Percentiles rank a stretch among this genome's conserved stretches.
Conservation (phyloP, 2,113 vertebrate species). For the Etia nguti region DNA sequence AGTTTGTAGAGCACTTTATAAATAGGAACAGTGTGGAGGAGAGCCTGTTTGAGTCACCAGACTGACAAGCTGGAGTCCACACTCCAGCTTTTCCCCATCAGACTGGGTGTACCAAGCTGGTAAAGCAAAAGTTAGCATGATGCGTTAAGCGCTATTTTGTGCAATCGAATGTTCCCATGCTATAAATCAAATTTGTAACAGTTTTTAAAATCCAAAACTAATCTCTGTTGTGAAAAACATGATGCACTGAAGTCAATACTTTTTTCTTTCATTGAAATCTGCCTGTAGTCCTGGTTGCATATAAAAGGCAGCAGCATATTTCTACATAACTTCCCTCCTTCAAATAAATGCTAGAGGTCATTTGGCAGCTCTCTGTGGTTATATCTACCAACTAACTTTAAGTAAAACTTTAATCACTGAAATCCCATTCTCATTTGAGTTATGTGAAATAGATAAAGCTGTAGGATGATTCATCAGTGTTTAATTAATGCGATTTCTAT, state of each 20-base stretch:
- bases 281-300: neutral
- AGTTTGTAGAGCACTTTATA: too few species aligned
- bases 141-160: neutral
- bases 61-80: too few species aligned
- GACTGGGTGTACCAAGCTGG: neutral
- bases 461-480: neutral
- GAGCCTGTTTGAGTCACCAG: too few species aligned
- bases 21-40: too few species aligned
- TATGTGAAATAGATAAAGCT: slow-evolving; percentile 1
- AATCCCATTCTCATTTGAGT: neutral
- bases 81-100: too few species aligned
- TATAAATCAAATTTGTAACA: neutral
- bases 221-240: neutral
- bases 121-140: neutral
- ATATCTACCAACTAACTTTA: neutral
- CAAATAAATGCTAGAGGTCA: neutral
- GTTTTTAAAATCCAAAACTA: neutral
- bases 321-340: neutral
- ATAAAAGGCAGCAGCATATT: neutral
- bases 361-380: neutral
- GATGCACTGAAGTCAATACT: neutral
- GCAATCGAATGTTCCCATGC: neutral
- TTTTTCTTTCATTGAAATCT: neutral
- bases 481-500: neutral
- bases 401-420: neutral